These are phyloP conservation scores for Hydrochoerus hydrochaeris DNA, from an alignment of 2,113 vertebrate genomes.

Conservation along the genomic window DNA sequence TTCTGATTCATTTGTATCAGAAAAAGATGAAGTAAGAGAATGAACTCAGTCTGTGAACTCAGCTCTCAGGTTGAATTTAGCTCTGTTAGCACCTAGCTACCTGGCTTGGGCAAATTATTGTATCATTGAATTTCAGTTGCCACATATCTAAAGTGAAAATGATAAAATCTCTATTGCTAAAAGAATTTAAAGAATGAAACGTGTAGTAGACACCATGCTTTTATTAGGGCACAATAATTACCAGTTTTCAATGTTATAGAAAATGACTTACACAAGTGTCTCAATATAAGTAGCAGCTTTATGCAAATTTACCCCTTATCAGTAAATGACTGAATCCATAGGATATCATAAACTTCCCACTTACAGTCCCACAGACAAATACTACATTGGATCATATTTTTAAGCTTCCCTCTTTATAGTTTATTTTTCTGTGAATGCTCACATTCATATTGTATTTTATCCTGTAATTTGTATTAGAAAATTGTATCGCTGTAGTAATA, in stretches of 20 bases:
- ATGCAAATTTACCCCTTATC: not conserved
- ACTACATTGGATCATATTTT: not conserved
- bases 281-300: not conserved
- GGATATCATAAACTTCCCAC: not conserved
- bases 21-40: not conserved
- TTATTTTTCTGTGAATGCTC: not conserved
- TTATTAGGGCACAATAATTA: slow-evolving; percentile 2
- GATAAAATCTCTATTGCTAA: not conserved
- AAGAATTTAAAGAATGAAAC: not conserved
- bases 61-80: not conserved
- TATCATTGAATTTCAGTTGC: not conserved
- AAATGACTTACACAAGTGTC: not conserved
- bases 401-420: not conserved
- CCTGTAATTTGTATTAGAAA: not conserved
- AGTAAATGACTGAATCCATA: not conserved
- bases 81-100: not conserved
- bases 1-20: not conserved
- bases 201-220: not conserved
- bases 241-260: not conserved
- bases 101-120: not conserved
- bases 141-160: not conserved
- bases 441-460: not conserved
- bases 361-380: not conserved
- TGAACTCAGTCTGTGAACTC: not conserved
- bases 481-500: not conserved